Base-by-base conservation (phyloP, 64 coral and sea anemone genomes). In the Montipora cactus region DNA sequence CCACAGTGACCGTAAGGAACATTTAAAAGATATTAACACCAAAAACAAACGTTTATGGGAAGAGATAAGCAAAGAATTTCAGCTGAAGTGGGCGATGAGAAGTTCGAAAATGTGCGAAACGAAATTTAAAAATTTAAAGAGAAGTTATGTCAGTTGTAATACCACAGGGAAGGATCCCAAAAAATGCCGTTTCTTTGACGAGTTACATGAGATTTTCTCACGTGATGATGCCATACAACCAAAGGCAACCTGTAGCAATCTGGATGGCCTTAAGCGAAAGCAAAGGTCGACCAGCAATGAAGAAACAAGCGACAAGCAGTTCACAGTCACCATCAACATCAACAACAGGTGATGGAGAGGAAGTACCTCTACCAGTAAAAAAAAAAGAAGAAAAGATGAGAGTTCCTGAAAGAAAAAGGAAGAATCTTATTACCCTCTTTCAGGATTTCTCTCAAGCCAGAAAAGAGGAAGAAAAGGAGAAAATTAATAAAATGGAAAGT, bases 391-490 rank as follows among this genome's bases (percentile, higher is more conserved):
- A 76, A 28, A 76, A 44, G 44, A 76, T 46, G 10, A 76, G 44
- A 44, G 8, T 76, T 44, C 74, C 25, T 44, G 74, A 44, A 76
- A 76, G 74, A 76, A 48, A 9, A 76, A 13, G 15, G 61, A 4
- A 76, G 74, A 12, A 76, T 44, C 74, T 76, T 44, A 13, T 76
- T 76, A 6, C 23, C 23, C 44, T 78, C 75, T 49, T 78, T 19
- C 45, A 78, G 75, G 46, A 78, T 48, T 78, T 78, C 12, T 48
- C 45, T 5, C 11, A 18, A 78, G 75, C 13, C 75, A 78, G 44
- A 45, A 78, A 78, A 78, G 75, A 78, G 75, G 12, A 78, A 78
- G 47, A 78, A 78, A 78, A 78, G 44, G 2, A 78, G 45, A 78
- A 78, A 47, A 78, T 78, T 48, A 78, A 78, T 4, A 78, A 49